These are phyloP conservation scores for Drosophila triauraria DNA, from an alignment of 1,140 invertebrate genomes.

Conservation along the genomic window DNA sequence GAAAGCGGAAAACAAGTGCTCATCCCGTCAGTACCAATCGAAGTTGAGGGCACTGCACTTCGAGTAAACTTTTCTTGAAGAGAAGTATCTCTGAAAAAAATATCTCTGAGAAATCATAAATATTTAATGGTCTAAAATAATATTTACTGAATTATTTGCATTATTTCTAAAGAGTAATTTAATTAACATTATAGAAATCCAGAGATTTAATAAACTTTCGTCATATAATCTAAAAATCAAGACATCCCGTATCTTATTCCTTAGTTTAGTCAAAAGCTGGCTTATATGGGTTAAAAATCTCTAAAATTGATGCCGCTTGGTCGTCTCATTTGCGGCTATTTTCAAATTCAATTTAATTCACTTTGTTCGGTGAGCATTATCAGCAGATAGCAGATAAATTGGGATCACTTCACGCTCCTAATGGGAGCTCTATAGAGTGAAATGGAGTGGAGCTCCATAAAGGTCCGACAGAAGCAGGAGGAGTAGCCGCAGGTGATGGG, in stretches of 20 bases:
- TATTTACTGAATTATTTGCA: not conserved
- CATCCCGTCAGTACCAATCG: constrained; percentile 1
- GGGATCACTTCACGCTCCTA: constrained; percentile 85
- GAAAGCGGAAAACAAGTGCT: constrained; percentile 14
- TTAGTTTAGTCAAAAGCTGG: constrained; percentile 8
- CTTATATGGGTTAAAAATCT: constrained; percentile 13
- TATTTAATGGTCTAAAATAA: not conserved
- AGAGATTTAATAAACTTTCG: not conserved
- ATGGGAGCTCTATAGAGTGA: constrained; percentile 55
- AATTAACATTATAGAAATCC: not conserved
- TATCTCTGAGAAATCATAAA: not conserved
- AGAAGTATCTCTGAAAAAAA: not conserved
- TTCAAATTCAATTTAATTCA: constrained; percentile 84
- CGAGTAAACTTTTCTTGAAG: not conserved
- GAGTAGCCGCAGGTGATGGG: constrained; percentile 60
- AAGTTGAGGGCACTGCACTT: not conserved
- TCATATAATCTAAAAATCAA: not conserved
- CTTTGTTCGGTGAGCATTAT: constrained; percentile 85
- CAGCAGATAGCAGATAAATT: constrained; percentile 84
- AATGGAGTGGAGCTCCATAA: constrained; percentile 1
- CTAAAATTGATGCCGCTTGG: constrained; percentile 1
- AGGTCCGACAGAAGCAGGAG: constrained; percentile 55
- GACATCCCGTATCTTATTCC: not conserved
- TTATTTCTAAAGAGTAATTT: not conserved
- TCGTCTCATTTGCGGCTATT: constrained; percentile 60